These are phyloP conservation scores for Lithobius niger DNA, from an alignment of 1,140 invertebrate genomes.

Conservation along the genomic window DNA sequence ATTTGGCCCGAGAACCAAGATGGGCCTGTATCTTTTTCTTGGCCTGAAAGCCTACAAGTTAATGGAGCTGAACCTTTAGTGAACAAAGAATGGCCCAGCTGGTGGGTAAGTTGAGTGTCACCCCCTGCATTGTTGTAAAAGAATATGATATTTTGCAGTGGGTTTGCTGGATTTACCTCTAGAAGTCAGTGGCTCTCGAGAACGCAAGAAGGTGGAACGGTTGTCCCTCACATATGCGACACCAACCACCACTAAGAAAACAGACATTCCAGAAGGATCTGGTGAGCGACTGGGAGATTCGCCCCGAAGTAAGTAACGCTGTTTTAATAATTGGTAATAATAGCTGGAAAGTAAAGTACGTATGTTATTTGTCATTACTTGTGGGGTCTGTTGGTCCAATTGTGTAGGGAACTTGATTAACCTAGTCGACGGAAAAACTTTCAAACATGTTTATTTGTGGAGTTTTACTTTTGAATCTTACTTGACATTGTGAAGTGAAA, in stretches of 20 bases:
- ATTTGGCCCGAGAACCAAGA: too few species aligned
- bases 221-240: conserved; percentile 24
- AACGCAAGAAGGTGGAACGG: conserved; percentile 31
- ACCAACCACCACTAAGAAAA: conserved; percentile 23
- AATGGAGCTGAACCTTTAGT: background rate
- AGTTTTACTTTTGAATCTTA: too few species aligned
- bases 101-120: background rate
- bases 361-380: too few species aligned
- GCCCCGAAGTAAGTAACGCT: conserved; percentile 24
- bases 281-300: conserved; percentile 32
- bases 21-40: too few species aligned
- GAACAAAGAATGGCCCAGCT: background rate
- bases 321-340: background rate
- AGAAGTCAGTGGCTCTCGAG: conserved; percentile 27
- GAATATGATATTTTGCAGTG: conserved; percentile 10
- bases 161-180: conserved; percentile 30
- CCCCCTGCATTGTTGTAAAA: background rate
- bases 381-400: too few species aligned
- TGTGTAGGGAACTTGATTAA: too few species aligned
- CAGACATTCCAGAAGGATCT: conserved; percentile 28
- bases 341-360: too few species aligned
- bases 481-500: too few species aligned
- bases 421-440: too few species aligned
- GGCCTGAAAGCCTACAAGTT: too few species aligned
- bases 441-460: too few species aligned